Percentiles rank a stretch among this genome's conserved stretches.
phyloP scores from a whole-genome alignment of 1,140 invertebrate genomes.

The Pantala flavescens region DNA sequence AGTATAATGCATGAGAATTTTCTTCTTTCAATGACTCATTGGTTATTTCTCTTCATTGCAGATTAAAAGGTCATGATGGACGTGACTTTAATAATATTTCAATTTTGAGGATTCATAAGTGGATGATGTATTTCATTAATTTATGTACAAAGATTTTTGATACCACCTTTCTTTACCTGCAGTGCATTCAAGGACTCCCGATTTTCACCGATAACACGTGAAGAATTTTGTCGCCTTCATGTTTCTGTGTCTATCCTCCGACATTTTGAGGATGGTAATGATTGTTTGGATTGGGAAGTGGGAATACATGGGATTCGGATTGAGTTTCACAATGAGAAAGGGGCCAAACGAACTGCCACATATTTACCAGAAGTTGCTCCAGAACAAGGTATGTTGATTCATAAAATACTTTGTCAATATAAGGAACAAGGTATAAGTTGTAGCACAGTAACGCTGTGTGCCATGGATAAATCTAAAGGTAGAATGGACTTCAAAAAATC shows the following conservation, averaged over 20 bases:
- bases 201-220: slow-evolving; percentile 88
- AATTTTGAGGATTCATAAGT: too few relatives aligned
- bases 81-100: too few relatives aligned
- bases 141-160: too few relatives aligned
- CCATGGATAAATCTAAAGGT: too few relatives aligned
- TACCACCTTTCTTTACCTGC: slow-evolving; percentile 14
- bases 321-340: slow-evolving; percentile 93
- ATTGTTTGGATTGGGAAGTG: slow-evolving; percentile 96
- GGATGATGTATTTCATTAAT: too few relatives aligned
- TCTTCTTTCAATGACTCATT: too few relatives aligned
- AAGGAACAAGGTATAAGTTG: too few relatives aligned
- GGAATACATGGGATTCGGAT: slow-evolving; percentile 96
- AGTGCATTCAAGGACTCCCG: slow-evolving; percentile 97
- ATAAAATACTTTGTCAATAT: neutral
- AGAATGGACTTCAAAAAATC: too few relatives aligned
- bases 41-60: too few relatives aligned
- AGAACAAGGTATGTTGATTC: slow-evolving; percentile 71
- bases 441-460: too few relatives aligned
- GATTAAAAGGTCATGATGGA: too few relatives aligned
- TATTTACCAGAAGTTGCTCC: slow-evolving; percentile 95
- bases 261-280: slow-evolving; percentile 88
- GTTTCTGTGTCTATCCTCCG: slow-evolving; percentile 92
- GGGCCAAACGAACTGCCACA: slow-evolving; percentile 89
- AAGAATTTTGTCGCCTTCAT: slow-evolving; percentile 84
- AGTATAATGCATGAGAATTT: too few relatives aligned